These are phyloP conservation scores for Psammodynastes pulverulentus DNA, from an alignment of 2,113 vertebrate species.

Conservation along the genomic window DNA sequence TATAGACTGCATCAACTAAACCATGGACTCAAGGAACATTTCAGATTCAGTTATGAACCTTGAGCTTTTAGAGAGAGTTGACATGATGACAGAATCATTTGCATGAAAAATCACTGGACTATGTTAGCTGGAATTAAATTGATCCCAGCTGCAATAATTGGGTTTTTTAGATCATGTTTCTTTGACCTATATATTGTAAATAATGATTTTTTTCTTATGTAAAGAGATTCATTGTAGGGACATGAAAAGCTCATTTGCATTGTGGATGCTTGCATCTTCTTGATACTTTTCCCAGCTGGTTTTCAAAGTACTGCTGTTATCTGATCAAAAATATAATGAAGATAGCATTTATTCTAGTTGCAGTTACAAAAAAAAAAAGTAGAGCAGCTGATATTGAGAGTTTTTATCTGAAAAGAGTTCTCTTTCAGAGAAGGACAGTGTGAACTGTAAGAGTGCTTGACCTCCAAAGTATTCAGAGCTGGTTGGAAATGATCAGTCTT, in stretches of 20 bases:
- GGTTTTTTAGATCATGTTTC: not conserved
- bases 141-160: constrained; percentile 45
- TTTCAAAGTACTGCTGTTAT: constrained; percentile 9
- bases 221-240: constrained; percentile 42
- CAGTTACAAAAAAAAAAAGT: not conserved
- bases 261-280: constrained; percentile 49
- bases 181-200: constrained; percentile 62
- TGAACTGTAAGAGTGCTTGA: not conserved
- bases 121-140: constrained; percentile 40
- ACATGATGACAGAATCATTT: constrained; percentile 42
- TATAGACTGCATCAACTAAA: constrained; percentile 23
- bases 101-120: not conserved
- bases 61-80: constrained; percentile 41
- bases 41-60: constrained; percentile 51
- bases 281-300: constrained; percentile 52
- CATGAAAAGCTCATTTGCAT: constrained; percentile 61
- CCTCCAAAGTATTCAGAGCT: not conserved
- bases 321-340: constrained; percentile 38
- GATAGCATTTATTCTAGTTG: not conserved
- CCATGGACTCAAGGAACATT: constrained; percentile 41
- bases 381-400: constrained; percentile 36
- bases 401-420: fast-evolving
- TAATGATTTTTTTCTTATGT: constrained; percentile 54
- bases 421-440: not conserved
- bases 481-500: not conserved